Evolutionary conservation across 1,140 invertebrate species (phyloP).

Genomic region (Goniozus legneri): DNA sequence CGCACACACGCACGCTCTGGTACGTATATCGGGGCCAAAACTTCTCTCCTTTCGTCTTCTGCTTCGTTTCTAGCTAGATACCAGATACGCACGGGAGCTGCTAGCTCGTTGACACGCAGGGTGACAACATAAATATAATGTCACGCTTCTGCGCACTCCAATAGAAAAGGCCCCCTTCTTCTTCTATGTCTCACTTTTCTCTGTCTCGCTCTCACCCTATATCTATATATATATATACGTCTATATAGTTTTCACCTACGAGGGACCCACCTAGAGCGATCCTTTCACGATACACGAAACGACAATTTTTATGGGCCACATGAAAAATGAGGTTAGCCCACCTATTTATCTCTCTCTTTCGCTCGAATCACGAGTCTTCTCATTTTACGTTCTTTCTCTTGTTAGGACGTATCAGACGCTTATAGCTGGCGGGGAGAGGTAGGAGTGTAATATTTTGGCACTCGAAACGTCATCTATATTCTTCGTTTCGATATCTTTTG

Average conservation of each 20-base stretch:
- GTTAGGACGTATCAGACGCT: too few relatives aligned
- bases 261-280: too few relatives aligned
- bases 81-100: background rate
- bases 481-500: background rate
- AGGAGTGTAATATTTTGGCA: constrained; percentile 47
- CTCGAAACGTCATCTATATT: constrained; percentile 16
- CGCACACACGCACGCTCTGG: too few relatives aligned
- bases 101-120: constrained; percentile 43
- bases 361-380: too few relatives aligned
- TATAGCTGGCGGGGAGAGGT: background rate
- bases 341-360: constrained; percentile 27
- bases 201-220: too few relatives aligned
- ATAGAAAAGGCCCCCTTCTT: constrained; percentile 24
- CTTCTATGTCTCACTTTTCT: too few relatives aligned
- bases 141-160: constrained; percentile 49
- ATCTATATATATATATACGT: too few relatives aligned
- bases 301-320: constrained; percentile 35
- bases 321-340: constrained; percentile 47
- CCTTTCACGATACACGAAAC: constrained; percentile 16
- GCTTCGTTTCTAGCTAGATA: background rate
- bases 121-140: constrained; percentile 56
- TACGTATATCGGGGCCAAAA: too few relatives aligned
- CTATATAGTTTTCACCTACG: too few relatives aligned
- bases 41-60: background rate
- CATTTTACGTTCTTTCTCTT: constrained; percentile 14